Evolutionary conservation across 1,140 invertebrate genomes (phyloP), one percentile per base, ranked within the genome.

Genomic region (Pogonomyrmex barbatus): DNA sequence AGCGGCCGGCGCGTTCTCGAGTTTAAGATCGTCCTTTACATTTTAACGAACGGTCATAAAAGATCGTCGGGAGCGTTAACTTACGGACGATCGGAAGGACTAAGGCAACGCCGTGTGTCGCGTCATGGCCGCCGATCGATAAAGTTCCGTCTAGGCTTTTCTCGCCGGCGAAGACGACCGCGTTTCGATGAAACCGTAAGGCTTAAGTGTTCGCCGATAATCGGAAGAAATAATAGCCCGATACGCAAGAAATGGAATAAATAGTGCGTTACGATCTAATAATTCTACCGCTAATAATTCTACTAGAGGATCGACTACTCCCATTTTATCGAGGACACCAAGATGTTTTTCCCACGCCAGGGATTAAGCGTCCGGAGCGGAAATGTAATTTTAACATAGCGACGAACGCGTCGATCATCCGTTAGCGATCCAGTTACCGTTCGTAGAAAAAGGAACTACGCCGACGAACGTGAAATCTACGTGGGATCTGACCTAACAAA

Each of bases 361-460:
- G 45, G 33, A 12, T 50, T n/a, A 60, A 75, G 33, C 67, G 36
- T 36, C 39, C 24, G 24, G 10, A 24, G 30, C 56, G 54, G 68
- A 83, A 75, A 75, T 83, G 33, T 83, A 62, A 62, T 50, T 67
- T 56, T 62, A 75, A 12, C 42, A 24, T 75, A 30, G 67, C 50
- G 52, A 54, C 17, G 30, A 70, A 71, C 39, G 52, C 65, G 14
- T 60, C 79, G 30, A 82, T 62, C 85, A 60, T 77, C 90, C 90
- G 89, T 90, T 91, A 91, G 65, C 71, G 77, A 81, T 89, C 81
- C 90, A 88, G 90, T 91, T 91, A 75, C 71, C 42, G 63, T 8
- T 36, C 10, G 33, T 17, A 68, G 87, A 73, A 88, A 90, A 90
- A 90, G 54, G 39, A 63, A 76, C 68, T 70, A 30, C 71, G 56